Conservation (phyloP, 2,113 vertebrate genomes). For the Malaclemys terrapin region DNA sequence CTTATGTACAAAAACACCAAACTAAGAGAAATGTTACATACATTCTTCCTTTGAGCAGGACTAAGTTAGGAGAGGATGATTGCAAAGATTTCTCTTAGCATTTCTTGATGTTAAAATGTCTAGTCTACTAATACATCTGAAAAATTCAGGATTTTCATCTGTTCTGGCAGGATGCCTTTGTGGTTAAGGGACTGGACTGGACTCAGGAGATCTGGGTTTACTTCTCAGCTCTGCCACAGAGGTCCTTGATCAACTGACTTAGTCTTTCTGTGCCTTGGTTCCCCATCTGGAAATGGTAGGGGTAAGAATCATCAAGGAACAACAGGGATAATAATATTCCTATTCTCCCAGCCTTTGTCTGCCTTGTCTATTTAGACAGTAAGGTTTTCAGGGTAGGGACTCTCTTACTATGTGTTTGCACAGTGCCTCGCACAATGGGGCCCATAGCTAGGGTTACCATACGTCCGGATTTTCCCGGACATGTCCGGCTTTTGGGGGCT, state of each 20-base stretch:
- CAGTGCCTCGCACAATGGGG: not conserved
- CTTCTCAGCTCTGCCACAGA: not conserved
- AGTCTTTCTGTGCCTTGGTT: not conserved
- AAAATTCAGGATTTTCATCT: no score
- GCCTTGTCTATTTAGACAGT: not conserved
- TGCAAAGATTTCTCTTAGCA: not conserved
- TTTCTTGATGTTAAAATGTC: not conserved
- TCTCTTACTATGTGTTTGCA: not conserved
- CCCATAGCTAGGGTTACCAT: no score
- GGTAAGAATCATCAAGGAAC: not conserved
- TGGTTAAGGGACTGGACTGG: not conserved
- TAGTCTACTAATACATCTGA: not conserved
- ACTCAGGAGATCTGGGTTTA: not conserved
- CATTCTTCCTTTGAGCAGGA: not conserved
- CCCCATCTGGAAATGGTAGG: conserved; percentile 1
- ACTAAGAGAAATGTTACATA: not conserved
- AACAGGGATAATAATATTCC: not conserved
- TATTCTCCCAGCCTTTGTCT: not conserved
- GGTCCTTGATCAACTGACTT: not conserved
- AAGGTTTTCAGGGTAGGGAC: not conserved
- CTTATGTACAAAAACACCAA: not conserved
- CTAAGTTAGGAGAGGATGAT: not conserved
- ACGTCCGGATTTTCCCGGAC: no score
- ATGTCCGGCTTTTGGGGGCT: no score
- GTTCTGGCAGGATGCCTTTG: not conserved